These are phyloP conservation scores for Aphelenchoides bicaudatus DNA, from an alignment of 2,888 invertebrate genomes.

Conservation along the genomic window DNA sequence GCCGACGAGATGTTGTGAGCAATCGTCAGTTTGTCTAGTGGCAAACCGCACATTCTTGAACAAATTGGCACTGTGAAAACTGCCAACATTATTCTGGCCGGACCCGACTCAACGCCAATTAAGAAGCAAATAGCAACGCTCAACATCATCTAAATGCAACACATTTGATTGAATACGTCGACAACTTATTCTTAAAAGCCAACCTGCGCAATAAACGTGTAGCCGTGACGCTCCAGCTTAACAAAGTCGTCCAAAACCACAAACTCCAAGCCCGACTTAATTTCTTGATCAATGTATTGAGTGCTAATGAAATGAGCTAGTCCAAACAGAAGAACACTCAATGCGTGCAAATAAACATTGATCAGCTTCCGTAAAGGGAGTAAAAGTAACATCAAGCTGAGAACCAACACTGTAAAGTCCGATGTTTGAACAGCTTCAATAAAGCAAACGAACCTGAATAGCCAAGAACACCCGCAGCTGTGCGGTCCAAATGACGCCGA, in stretches of 20 bases:
- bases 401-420: constrained; percentile 62
- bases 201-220: constrained; percentile 52
- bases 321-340: constrained; percentile 62
- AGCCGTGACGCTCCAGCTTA: constrained; percentile 54
- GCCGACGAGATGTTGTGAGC: constrained; percentile 64
- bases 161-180: constrained; percentile 1
- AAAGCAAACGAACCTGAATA: constrained; percentile 38
- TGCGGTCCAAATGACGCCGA: constrained; percentile 45
- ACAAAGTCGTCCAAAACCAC: constrained; percentile 55
- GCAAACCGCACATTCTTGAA: constrained; percentile 63
- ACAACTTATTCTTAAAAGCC: constrained; percentile 15
- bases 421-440: not conserved
- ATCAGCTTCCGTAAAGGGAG: constrained; percentile 64
- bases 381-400: constrained; percentile 63
- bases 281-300: constrained; percentile 62
- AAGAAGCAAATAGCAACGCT: constrained; percentile 58
- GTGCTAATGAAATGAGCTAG: constrained; percentile 63
- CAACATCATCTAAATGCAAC: constrained; percentile 54
- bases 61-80: constrained; percentile 65
- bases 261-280: constrained; percentile 40
- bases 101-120: constrained; percentile 61
- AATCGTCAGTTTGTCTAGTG: constrained; percentile 58
- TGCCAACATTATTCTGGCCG: constrained; percentile 61
- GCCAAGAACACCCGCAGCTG: constrained; percentile 45
- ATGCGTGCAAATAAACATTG: constrained; percentile 64